These are phyloP conservation scores for Scaptomyza cyrtandrae DNA, from an alignment of 2,888 invertebrate species.

Conservation along the genomic window DNA sequence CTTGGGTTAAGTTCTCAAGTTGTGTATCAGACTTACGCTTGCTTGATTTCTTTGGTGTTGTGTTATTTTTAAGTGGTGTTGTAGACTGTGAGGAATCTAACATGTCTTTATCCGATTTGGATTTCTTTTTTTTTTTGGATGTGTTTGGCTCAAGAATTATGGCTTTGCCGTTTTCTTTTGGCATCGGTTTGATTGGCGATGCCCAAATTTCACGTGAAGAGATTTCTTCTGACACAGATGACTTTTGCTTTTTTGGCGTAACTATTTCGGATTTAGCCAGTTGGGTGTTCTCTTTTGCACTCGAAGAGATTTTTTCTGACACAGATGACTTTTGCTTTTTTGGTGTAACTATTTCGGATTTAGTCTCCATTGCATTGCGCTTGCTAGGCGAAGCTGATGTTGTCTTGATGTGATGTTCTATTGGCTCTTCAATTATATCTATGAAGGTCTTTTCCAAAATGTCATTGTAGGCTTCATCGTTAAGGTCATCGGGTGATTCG, in stretches of 20 bases:
- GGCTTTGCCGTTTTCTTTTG: not conserved
- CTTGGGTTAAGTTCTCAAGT: constrained; percentile 2
- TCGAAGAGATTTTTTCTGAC: not conserved
- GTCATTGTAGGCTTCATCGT: too few relatives aligned
- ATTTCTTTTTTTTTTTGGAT: not conserved
- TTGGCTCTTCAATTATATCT: not conserved
- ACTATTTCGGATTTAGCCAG: not conserved
- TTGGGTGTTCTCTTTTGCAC: not conserved
- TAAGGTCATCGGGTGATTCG: not conserved
- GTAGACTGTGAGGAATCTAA: not conserved
- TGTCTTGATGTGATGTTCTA: not conserved
- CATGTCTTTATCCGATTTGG: not conserved
- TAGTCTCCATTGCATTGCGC: not conserved
- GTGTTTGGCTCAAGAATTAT: too few relatives aligned
- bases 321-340: not conserved
- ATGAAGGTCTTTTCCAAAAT: too few relatives aligned
- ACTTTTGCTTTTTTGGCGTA: not conserved
- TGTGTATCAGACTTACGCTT: constrained; percentile 12
- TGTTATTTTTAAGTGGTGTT: constrained; percentile 2
- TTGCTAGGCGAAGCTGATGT: not conserved
- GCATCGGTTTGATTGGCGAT: not conserved
- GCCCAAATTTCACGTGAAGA: not conserved
- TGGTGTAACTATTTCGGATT: not conserved
- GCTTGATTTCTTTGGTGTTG: constrained; percentile 2
- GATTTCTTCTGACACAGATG: not conserved